phyloP scores from a whole-genome alignment of 2,888 invertebrate genomes.

The Brenthis hecate region DNA sequence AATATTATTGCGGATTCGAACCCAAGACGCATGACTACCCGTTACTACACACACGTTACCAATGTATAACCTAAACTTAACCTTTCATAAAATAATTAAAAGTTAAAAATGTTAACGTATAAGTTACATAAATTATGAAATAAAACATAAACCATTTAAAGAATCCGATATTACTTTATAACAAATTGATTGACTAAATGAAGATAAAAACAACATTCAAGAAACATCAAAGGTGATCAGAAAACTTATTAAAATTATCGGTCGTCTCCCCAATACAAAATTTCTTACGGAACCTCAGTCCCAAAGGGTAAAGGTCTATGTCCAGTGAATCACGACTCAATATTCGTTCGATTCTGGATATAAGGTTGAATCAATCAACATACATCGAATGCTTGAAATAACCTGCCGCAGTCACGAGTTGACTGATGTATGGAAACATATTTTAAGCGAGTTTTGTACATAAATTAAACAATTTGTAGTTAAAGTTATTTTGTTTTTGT shows the following conservation, averaged over 20 bases:
- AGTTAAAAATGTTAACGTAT: no score
- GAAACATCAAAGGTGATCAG: background rate
- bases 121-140: no score
- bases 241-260: background rate
- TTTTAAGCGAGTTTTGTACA: constrained; percentile 11
- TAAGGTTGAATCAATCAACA: constrained; percentile 42
- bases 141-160: no score
- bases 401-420: constrained; percentile 37
- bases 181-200: background rate
- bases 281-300: constrained; percentile 40
- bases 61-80: no score
- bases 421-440: constrained; percentile 5
- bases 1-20: no score
- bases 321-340: constrained; percentile 51
- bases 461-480: no score
- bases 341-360: constrained; percentile 40
- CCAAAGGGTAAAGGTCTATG: constrained; percentile 53
- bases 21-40: no score
- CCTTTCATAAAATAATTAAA: no score
- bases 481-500: background rate
- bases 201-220: constrained; percentile 1
- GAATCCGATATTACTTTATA: no score
- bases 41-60: no score
- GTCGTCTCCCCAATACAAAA: constrained; percentile 35
- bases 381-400: constrained; percentile 32